Evolutionary conservation across 2,113 vertebrate species (phyloP), one percentile per base, ranked within the genome.

Genomic region (Osmerus mordax): DNA sequence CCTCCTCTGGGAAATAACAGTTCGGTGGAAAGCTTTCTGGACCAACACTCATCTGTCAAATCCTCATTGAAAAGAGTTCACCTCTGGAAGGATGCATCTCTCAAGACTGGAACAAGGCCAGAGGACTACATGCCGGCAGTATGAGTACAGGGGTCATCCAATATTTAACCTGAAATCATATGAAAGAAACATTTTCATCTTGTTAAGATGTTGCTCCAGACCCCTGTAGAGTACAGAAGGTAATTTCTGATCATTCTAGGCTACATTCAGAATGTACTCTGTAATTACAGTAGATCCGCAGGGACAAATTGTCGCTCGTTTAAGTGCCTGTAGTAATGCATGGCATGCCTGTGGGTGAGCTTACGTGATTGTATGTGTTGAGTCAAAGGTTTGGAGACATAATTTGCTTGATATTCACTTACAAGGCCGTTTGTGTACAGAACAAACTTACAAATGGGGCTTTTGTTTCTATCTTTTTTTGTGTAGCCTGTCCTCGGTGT

Each of bases 271-370:
- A 76, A 71, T 74, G 72, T 47, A 67, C 29, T 58, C 71, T 59
- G 53, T 88, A 86, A 89, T 87, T 84, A 47, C 41, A 47, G 41
- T 2, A 77, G 78, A 84, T 82, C 81, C 79, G 73, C 74, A 2
- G 77, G 80, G 78, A 82, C 68, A 86, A 71, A 61, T 61, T 8
- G n/a, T 56, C 21, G 56, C 70, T 79, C 64, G 55, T 29, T n/a
- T 68, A 68, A 9, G 64, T 1, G 67, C 41, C 69, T 60, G 12
- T 53, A 3, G 52, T 70, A 61, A 54, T 1, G 71, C 67, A 77
- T 84, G 72, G 64, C 71, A 77, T 81, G 78, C 52, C 36, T 28
- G 64, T 59, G 67, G 54, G 53, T 63, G 32, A 18, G 66, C 47
- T 29, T 53, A 23, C 23, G 11, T 60, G 3, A 19, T 4, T 28